phyloP scores from a whole-genome alignment of 2,113 vertebrate genomes.

The Sapajus apella region DNA sequence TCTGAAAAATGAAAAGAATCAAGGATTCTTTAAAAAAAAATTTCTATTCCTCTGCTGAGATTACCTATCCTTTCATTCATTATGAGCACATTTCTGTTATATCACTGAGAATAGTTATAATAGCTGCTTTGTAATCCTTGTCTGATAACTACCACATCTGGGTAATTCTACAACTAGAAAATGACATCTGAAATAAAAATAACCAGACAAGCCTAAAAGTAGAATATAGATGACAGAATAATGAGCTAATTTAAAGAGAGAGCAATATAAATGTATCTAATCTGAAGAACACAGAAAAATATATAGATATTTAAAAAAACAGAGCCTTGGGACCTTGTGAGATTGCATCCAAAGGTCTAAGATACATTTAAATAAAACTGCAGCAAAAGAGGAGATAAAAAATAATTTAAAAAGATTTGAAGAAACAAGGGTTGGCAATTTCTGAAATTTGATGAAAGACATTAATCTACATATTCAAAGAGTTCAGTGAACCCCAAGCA shows the following conservation, averaged over 20 bases:
- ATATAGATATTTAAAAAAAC: background rate
- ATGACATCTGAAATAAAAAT: conserved; percentile 1
- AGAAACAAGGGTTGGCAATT: conserved; percentile 15
- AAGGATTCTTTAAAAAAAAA: background rate
- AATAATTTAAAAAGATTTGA: conserved; percentile 35
- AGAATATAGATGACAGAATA: background rate
- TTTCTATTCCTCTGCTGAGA: background rate
- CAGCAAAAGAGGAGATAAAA: background rate
- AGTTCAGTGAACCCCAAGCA: background rate
- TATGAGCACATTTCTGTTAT: background rate
- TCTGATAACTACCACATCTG: background rate
- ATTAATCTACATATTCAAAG: conserved; percentile 39
- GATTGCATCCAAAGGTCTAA: background rate
- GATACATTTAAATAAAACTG: background rate
- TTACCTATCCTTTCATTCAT: background rate
- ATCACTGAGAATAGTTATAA: background rate
- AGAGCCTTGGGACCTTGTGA: background rate
- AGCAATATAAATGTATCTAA: background rate
- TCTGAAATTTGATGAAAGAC: conserved; percentile 36
- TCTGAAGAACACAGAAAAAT: background rate
- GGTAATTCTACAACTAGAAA: conserved; percentile 23
- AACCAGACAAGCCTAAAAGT: background rate
- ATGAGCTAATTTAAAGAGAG: background rate
- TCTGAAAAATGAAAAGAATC: background rate
- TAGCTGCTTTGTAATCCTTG: background rate